Evolutionary conservation across 2,113 vertebrate genomes (phyloP), one percentile per base, ranked within the genome.

Genomic region (human (Homo sapiens)): DNA sequence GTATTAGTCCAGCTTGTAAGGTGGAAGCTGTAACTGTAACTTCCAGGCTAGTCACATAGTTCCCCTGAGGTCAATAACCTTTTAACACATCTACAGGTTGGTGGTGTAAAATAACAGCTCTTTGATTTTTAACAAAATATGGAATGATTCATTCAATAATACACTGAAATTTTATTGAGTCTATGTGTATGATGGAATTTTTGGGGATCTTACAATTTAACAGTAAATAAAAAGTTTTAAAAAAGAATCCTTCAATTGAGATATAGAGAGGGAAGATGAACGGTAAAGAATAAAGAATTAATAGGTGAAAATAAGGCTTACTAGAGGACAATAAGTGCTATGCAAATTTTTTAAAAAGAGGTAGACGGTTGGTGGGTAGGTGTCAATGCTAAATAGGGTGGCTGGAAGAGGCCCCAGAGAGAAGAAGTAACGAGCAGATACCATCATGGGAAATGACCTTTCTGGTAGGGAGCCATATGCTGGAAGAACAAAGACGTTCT

Each of bases 11-110:
- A 68, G 30, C 10, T 3, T 57, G 3, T 64, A n/a, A 68, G 3
- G 3, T n/a, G 3, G 3, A 38, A 50, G 27, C 0, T 55, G 0
- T 27, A 35, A n/a, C 6, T 7, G 5, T 16, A 59, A n/a, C 27
- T 30, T 72, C 35, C 3, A 6, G 2, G 55, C 32, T 14, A 16
- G 16, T 66, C 35, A 22, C 38, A 6, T 1, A 8, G 23, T 30
- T 23, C 3, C 35, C 40, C 57, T 78, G 13, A 0, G 11, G n/a
- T 68, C 27, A 61, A 23, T 13, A 8, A 61, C 25, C 52, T 30
- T 55, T 68, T 32, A 76, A 76, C 32, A n/a, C 0, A 40, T 3
- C 23, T 73, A 76, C 16, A 48, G 11, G 45, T 0, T 11, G n/a
- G n/a, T 35, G 3, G 2, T 32, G 1, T 80, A 48, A 88, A 72